Evolutionary conservation across 2,888 invertebrate species (phyloP).

Genomic region (Pristionchus fissidentatus): DNA sequence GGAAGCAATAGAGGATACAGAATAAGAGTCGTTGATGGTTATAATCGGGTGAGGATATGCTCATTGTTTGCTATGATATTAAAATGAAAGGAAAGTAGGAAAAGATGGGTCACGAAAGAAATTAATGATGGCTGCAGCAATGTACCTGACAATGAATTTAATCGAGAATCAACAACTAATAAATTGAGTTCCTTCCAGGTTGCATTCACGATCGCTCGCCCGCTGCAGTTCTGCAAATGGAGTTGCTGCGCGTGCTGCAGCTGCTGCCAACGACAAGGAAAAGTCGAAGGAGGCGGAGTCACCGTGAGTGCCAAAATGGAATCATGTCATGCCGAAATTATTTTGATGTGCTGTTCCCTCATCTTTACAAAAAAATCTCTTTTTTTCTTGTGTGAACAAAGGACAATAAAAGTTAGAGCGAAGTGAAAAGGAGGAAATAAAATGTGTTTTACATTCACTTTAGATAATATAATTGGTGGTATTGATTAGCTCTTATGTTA

Average conservation of each 20-base stretch:
- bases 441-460: neutral
- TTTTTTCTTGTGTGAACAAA: too few relatives aligned
- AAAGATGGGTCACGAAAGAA: too few relatives aligned
- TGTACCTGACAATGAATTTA: too few relatives aligned
- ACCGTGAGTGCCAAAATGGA: neutral
- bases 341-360: too few relatives aligned
- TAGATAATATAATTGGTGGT: neutral
- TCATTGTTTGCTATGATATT: neutral
- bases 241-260: slow-evolving; percentile 8
- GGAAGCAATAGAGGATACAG: slow-evolving; percentile 8
- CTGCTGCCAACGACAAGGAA: slow-evolving; percentile 2
- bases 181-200: neutral
- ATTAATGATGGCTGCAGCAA: too few relatives aligned
- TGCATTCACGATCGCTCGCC: slow-evolving; percentile 5
- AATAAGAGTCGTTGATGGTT: neutral
- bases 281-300: slow-evolving; percentile 2
- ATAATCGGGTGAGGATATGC: neutral
- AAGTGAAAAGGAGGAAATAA: too few relatives aligned
- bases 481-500: too few relatives aligned
- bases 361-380: too few relatives aligned
- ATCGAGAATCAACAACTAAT: neutral
- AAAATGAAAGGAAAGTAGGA: too few relatives aligned
- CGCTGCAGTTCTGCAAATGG: slow-evolving; percentile 24
- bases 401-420: too few relatives aligned
- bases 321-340: too few relatives aligned